phyloP scores from a whole-genome alignment of 2,888 invertebrate species.

The Spilosoma lubricipeda region DNA sequence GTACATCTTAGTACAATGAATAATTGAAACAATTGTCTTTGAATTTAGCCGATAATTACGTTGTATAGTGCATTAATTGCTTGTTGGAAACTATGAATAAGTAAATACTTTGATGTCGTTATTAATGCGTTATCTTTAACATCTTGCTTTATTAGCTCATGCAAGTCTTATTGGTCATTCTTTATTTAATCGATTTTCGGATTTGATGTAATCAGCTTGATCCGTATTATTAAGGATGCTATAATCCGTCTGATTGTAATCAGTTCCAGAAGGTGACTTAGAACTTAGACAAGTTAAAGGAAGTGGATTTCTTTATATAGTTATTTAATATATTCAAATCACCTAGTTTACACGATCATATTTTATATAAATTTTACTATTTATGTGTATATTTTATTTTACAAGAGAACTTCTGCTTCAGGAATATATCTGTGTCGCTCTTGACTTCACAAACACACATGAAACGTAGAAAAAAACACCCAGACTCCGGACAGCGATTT shows the following conservation, averaged over 20 bases:
- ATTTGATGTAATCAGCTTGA: neutral
- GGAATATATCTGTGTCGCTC: too few relatives aligned
- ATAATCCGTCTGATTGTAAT: neutral
- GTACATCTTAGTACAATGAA: constrained; percentile 15
- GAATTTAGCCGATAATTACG: constrained; percentile 35
- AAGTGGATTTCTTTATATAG: neutral
- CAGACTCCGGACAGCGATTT: too few relatives aligned
- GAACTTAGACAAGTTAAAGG: neutral
- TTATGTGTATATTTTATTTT: too few relatives aligned
- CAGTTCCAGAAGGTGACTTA: neutral
- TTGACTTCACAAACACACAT: too few relatives aligned
- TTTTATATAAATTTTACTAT: too few relatives aligned
- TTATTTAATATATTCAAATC: too few relatives aligned
- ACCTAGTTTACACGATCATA: too few relatives aligned
- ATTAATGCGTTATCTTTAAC: constrained; percentile 14
- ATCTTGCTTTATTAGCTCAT: constrained; percentile 2
- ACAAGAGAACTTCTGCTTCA: too few relatives aligned
- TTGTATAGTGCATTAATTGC: constrained; percentile 32
- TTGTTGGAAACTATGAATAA: constrained; percentile 29
- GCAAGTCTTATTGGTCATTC: neutral
- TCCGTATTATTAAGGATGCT: neutral
- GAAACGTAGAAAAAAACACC: too few relatives aligned
- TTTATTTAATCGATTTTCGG: neutral
- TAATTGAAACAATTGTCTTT: constrained; percentile 29
- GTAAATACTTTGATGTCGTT: constrained; percentile 27